Evolutionary conservation across 2,888 invertebrate genomes (phyloP), one percentile per base, ranked within the genome.

Genomic region (Drosophila kambysellisi): DNA sequence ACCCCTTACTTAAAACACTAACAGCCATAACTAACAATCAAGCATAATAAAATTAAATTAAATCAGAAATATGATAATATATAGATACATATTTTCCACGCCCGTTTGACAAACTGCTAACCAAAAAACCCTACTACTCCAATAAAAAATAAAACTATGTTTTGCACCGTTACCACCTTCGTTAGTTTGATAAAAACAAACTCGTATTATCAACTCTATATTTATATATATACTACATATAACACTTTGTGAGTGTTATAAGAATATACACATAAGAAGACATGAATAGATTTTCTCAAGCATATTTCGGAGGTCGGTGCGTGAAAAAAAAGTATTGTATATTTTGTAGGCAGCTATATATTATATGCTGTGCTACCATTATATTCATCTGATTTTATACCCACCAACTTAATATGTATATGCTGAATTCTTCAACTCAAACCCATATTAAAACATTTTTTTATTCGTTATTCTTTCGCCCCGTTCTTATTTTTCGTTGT

Each of bases 301-400:
- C 92, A 92, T 92, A 92, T 92, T 91, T 89, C 85, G 90, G 91
- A 92, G 91, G 90, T 91, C 91, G 91, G 92, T 92, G 92, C 91
- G 84, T 85, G 74, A 85, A 69, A 74, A 80, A 72, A 71, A 70
- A 70, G 29, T 53, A 50, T 72, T 60, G 73, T 48, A 53, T 59
- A 43, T 53, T 69, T 52, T 69, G 62, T 72, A 64, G 62, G 41
- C 72, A 60, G 69, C 63, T n/a, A 50, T 35, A 48, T 12, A 64
- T 60, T 17, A 50, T 35, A 48, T 12, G 64, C 76, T 69, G 56
- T 64, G 33, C 60, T 62, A 62, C 64, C 62, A 25, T 68, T 67
- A 71, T 67, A 81, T 67, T 68, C 60, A 62, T 76, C 64, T 62
- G 68, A 73, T 74, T 50, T 57, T 76, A 77, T 82, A 67, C 68